Conservation (phyloP, 2,113 vertebrate species). For the Monarcha castaneiventris region DNA sequence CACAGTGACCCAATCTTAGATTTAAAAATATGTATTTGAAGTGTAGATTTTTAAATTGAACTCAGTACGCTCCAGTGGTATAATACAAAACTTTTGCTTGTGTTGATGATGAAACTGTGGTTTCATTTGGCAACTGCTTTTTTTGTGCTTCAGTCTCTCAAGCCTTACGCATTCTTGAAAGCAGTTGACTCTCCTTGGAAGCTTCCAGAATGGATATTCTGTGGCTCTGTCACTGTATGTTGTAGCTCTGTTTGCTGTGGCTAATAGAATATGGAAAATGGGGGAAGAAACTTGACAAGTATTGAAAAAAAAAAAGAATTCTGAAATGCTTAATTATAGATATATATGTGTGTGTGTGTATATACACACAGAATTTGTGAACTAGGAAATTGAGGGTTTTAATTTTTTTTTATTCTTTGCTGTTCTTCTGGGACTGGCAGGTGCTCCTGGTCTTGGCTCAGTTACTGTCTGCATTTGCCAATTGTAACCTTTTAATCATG, state of each 20-base stretch:
- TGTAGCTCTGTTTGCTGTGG: neutral
- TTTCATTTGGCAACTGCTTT: neutral
- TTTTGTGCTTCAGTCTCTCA: neutral
- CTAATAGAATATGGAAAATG: neutral
- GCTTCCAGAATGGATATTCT: neutral
- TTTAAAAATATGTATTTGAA: neutral
- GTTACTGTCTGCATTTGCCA: constrained; percentile 26
- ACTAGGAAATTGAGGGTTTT: neutral
- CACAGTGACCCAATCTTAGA: neutral
- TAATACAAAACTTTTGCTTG: neutral
- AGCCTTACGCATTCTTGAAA: neutral
- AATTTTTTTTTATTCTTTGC: neutral
- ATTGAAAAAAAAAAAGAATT: neutral
- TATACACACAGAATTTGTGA: neutral
- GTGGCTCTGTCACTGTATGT: fast-evolving
- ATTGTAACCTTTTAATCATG: constrained; percentile 29
- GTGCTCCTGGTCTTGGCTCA: neutral
- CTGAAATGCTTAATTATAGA: neutral
- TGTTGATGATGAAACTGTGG: fast-evolving
- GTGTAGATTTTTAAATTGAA: neutral
- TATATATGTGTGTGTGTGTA: neutral
- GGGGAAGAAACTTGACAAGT: neutral
- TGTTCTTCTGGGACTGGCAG: neutral
- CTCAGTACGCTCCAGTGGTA: fast-evolving
- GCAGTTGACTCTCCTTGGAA: neutral